These are phyloP conservation scores for Drosophila lacicola DNA, from an alignment of 2,888 invertebrate genomes.

Conservation along the genomic window DNA sequence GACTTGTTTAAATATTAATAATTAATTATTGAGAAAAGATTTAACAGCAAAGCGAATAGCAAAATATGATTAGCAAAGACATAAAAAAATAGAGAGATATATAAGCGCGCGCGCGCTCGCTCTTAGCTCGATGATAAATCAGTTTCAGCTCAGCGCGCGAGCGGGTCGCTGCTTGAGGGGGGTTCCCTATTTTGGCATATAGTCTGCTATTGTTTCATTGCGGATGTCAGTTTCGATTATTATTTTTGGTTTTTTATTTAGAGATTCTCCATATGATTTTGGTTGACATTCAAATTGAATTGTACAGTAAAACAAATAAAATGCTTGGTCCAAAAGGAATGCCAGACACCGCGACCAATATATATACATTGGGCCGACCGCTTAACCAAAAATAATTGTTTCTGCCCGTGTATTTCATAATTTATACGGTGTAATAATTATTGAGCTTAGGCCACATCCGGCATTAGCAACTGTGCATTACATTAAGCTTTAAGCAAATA, in stretches of 20 bases:
- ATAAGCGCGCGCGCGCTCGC: slow-evolving; percentile 56
- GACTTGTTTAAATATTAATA: slow-evolving; percentile 75
- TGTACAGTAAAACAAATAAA: slow-evolving; percentile 15
- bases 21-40: slow-evolving; percentile 72
- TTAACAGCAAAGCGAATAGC: slow-evolving; percentile 49
- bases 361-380: slow-evolving; percentile 45
- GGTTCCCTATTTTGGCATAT: slow-evolving; percentile 9
- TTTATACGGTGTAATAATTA: slow-evolving; percentile 72
- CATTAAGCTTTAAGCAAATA: slow-evolving; percentile 52
- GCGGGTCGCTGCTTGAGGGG: background rate
- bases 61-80: slow-evolving; percentile 11
- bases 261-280: background rate
- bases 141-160: slow-evolving; percentile 25
- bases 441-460: slow-evolving; percentile 72
- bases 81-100: slow-evolving; percentile 22
- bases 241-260: slow-evolving; percentile 9
- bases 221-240: slow-evolving; percentile 72
- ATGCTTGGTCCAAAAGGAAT: background rate
- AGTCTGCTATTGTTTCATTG: slow-evolving; percentile 66
- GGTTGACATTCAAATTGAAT: slow-evolving; percentile 45
- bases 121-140: slow-evolving; percentile 63
- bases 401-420: slow-evolving; percentile 64
- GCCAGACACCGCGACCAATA: slow-evolving; percentile 24
- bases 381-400: slow-evolving; percentile 75
- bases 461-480: slow-evolving; percentile 48